phyloP scores from a whole-genome alignment of 2,888 invertebrate species.

The Chrysolina oricalcia region DNA sequence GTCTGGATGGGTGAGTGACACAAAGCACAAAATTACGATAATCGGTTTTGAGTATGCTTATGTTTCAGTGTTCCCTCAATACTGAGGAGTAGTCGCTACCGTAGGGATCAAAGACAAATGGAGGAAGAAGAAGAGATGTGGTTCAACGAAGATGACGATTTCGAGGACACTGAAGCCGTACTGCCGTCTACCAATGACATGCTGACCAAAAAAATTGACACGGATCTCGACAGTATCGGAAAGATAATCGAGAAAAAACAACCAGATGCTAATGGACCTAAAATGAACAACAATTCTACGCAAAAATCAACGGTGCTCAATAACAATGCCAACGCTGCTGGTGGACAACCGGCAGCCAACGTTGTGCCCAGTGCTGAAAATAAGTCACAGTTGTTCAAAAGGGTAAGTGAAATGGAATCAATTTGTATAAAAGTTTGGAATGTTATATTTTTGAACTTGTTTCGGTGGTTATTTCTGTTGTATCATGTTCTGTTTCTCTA shows the following conservation, averaged over 20 bases:
- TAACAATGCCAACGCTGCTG: conserved; percentile 69
- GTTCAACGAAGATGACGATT: conserved; percentile 98
- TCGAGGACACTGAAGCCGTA: conserved; percentile 84
- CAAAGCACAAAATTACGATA: neutral
- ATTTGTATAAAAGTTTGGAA: too few relatives aligned
- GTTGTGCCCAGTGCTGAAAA: conserved; percentile 66
- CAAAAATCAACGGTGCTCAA: conserved; percentile 71
- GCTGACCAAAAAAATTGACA: conserved; percentile 75
- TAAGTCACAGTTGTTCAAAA: conserved; percentile 73
- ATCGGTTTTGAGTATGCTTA: neutral
- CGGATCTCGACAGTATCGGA: conserved; percentile 76
- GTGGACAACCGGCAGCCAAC: conserved; percentile 69
- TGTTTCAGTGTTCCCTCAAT: conserved; percentile 83
- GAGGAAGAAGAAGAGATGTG: conserved; percentile 99
- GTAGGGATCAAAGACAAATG: conserved; percentile 93
- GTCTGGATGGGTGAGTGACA: conserved; percentile 71
- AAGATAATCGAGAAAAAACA: conserved; percentile 61
- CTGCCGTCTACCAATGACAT: conserved; percentile 74
- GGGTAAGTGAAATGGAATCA: conserved; percentile 66
- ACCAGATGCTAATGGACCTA: conserved; percentile 67
- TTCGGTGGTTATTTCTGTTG: too few relatives aligned
- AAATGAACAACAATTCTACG: conserved; percentile 65
- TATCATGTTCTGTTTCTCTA: too few relatives aligned
- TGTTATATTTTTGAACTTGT: too few relatives aligned
- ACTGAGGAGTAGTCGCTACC: conserved; percentile 85